Conservation (phyloP, 23 tunicate species). For the Trididemnum nubilum region DNA sequence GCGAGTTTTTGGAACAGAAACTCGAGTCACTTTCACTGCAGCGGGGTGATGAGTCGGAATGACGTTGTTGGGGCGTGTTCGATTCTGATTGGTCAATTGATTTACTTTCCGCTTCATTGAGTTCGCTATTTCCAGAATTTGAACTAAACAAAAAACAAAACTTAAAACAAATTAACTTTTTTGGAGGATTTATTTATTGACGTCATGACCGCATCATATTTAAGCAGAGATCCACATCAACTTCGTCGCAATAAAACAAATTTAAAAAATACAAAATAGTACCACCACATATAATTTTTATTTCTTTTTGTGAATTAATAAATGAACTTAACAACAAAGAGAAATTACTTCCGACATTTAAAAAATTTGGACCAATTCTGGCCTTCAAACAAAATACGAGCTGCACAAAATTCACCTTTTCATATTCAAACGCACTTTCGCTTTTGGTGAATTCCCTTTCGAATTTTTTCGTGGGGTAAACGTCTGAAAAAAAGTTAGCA, state of each 20-base stretch:
- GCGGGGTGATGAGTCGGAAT: conserved; percentile 19
- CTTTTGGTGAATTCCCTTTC: conserved; percentile 38
- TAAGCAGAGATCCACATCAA: no score
- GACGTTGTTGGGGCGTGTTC: neutral
- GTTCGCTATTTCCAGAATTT: conserved; percentile 10
- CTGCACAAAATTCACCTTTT: conserved; percentile 22
- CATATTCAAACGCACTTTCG: conserved; percentile 48
- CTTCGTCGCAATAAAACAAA: no score
- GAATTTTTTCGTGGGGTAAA: conserved; percentile 40
- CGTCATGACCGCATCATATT: no score
- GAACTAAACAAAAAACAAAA: neutral
- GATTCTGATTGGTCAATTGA: conserved; percentile 18
- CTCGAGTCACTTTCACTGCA: conserved; percentile 39
- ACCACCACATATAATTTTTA: no score
- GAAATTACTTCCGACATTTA: no score
- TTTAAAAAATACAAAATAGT: no score
- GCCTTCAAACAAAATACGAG: no score
- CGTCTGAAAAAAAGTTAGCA: conserved; percentile 34
- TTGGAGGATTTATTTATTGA: no score
- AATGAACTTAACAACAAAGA: no score
- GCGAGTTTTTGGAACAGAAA: conserved; percentile 22
- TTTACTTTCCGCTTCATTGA: conserved; percentile 10
- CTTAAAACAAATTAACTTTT: neutral
- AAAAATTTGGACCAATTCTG: no score
- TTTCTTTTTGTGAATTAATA: no score